Conservation (phyloP, 2,888 invertebrate genomes). For the Allophyes oxyacanthae region DNA sequence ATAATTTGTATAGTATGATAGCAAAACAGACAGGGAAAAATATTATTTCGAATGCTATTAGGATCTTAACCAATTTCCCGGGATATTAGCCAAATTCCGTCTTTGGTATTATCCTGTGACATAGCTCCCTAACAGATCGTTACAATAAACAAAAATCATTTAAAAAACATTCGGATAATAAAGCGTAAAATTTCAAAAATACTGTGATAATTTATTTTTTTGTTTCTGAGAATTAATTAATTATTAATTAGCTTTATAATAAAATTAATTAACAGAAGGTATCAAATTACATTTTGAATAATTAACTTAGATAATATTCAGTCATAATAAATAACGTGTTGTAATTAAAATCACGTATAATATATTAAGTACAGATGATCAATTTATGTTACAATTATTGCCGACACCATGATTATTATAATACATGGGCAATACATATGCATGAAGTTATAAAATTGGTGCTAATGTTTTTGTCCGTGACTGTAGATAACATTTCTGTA, state of each 20-base stretch:
- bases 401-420: slow-evolving; percentile 31
- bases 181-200: too few relatives aligned
- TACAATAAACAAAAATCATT: too few relatives aligned
- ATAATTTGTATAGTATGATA: too few relatives aligned
- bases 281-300: slow-evolving; percentile 9
- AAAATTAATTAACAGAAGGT: background rate
- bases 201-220: too few relatives aligned
- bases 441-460: slow-evolving; percentile 35
- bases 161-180: too few relatives aligned
- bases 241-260: background rate
- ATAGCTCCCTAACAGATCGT: too few relatives aligned
- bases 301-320: slow-evolving; percentile 12
- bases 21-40: too few relatives aligned
- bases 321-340: slow-evolving; percentile 11
- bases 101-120: too few relatives aligned
- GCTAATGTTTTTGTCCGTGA: slow-evolving; percentile 45
- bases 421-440: slow-evolving; percentile 28
- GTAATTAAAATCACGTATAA: slow-evolving; percentile 20
- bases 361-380: slow-evolving; percentile 31
- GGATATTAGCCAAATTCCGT: too few relatives aligned
- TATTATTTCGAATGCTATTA: too few relatives aligned
- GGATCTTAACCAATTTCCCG: too few relatives aligned
- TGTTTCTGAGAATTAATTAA: background rate
- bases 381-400: slow-evolving; percentile 39
- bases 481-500: slow-evolving; percentile 39